phyloP scores from a whole-genome alignment of 2,888 invertebrate genomes.

The Raillietiella orientalis region DNA sequence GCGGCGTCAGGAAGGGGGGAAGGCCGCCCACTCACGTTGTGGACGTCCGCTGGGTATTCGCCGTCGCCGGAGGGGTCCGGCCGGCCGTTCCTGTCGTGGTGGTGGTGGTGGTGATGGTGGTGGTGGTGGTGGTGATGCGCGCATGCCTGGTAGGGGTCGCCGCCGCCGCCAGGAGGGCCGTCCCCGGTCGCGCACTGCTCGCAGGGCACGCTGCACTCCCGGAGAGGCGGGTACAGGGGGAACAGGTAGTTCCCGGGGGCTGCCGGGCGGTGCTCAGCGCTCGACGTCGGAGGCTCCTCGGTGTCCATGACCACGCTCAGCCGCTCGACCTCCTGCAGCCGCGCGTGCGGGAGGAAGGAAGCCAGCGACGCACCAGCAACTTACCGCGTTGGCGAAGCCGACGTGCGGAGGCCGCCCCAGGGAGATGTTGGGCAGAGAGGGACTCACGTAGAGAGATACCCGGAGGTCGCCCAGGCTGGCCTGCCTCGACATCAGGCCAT shows the following conservation, averaged over 20 bases:
- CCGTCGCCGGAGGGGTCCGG: too few species aligned
- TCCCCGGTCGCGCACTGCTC: too few species aligned
- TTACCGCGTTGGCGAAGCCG: constrained; percentile 4
- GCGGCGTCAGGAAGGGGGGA: too few species aligned
- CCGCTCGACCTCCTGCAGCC: constrained; percentile 21
- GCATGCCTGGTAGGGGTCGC: constrained; percentile 15
- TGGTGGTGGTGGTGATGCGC: constrained; percentile 10
- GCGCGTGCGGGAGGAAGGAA: constrained; percentile 14
- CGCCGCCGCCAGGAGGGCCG: constrained; percentile 7
- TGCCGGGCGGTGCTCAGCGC: too few species aligned
- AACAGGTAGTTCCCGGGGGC: constrained; percentile 10
- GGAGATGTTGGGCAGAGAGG: constrained; percentile 88
- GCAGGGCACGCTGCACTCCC: constrained; percentile 5
- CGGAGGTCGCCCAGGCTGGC: constrained; percentile 13
- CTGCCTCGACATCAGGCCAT: constrained; percentile 24
- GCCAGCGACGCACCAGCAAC: constrained; percentile 1
- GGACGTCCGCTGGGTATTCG: too few species aligned
- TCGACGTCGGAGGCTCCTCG: constrained; percentile 3
- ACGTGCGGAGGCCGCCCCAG: constrained; percentile 34
- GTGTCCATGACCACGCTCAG: constrained; percentile 7
- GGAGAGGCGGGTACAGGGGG: constrained; percentile 1
- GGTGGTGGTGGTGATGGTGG: too few species aligned
- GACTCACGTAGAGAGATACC: constrained; percentile 53
- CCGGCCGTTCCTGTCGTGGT: too few species aligned
- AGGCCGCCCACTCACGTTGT: too few species aligned